Evolutionary conservation across 1,140 invertebrate species (phyloP).

Genomic region (Aphelinus atriplicis): DNA sequence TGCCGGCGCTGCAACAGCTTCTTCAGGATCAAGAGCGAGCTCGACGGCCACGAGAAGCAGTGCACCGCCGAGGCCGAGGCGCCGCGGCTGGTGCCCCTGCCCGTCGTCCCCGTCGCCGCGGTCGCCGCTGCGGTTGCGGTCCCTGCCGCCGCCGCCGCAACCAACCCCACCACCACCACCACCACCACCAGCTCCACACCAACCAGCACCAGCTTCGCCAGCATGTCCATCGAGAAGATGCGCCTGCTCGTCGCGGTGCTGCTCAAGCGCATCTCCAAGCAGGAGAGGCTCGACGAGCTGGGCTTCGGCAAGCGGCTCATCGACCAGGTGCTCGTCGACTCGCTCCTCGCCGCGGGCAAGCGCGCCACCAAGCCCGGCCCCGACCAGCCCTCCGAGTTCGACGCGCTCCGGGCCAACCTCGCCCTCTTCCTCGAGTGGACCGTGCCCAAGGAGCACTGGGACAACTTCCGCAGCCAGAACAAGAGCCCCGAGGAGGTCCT

Average conservation of each 20-base stretch:
- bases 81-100: conserved; percentile 72
- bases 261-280: conserved; percentile 83
- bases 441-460: conserved; percentile 80
- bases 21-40: conserved; percentile 79
- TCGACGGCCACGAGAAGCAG: conserved; percentile 71
- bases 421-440: conserved; percentile 83
- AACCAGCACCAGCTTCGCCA: conserved; percentile 44
- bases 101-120: neutral
- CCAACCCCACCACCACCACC: neutral
- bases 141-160: neutral
- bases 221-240: conserved; percentile 79
- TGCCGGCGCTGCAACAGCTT: conserved; percentile 77
- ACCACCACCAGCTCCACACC: neutral
- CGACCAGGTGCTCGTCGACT: conserved; percentile 83
- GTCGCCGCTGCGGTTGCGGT: neutral
- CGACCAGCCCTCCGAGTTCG: conserved; percentile 65
- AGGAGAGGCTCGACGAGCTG: conserved; percentile 76
- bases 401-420: conserved; percentile 76
- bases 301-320: conserved; percentile 85
- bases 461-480: conserved; percentile 76
- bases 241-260: conserved; percentile 80
- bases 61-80: conserved; percentile 74
- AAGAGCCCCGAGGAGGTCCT: conserved; percentile 81
- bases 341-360: conserved; percentile 77
- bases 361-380: conserved; percentile 67